Percentiles rank a stretch among this genome's conserved stretches.
Conservation (phyloP, 2,113 vertebrate genomes). For the Grallaria varia region DNA sequence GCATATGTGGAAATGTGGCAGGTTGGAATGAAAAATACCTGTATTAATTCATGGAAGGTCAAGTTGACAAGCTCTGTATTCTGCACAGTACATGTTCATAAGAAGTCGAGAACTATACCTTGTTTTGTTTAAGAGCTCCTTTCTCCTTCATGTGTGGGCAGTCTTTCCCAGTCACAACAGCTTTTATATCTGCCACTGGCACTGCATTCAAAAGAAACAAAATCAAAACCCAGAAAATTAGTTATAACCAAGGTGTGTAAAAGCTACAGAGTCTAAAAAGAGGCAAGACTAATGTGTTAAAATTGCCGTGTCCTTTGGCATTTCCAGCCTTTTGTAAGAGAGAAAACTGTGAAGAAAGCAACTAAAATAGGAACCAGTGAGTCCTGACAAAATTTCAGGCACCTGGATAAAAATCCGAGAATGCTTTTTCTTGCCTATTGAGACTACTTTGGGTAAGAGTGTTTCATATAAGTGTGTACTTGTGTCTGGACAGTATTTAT, state of each 20-base stretch:
- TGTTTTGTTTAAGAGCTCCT: constrained; percentile 98
- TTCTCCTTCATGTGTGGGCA: constrained; percentile 99
- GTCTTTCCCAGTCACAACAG: constrained; percentile 97
- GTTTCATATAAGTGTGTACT: not conserved
- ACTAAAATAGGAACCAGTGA: not conserved
- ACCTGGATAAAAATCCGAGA: not conserved
- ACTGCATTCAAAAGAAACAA: constrained; percentile 78
- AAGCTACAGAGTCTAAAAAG: not conserved
- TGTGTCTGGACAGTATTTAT: not conserved
- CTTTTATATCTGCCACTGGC: constrained; percentile 98
- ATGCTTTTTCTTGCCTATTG: not conserved
- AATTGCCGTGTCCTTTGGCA: not conserved
- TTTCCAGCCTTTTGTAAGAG: not conserved
- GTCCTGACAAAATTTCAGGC: not conserved
- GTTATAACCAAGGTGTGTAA: not conserved
- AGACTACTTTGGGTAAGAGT: not conserved
- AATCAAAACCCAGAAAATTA: constrained; percentile 16
- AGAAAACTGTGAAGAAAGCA: not conserved
- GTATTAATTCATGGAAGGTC: not conserved
- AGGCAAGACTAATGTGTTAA: not conserved
- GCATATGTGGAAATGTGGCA: not conserved
- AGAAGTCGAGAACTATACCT: constrained; percentile 76
- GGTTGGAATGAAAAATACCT: not conserved
- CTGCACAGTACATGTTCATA: not conserved
- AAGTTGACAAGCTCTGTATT: not conserved